These are phyloP conservation scores for Pachydiplax longipennis DNA, from an alignment of 2,888 invertebrate species.

Conservation along the genomic window DNA sequence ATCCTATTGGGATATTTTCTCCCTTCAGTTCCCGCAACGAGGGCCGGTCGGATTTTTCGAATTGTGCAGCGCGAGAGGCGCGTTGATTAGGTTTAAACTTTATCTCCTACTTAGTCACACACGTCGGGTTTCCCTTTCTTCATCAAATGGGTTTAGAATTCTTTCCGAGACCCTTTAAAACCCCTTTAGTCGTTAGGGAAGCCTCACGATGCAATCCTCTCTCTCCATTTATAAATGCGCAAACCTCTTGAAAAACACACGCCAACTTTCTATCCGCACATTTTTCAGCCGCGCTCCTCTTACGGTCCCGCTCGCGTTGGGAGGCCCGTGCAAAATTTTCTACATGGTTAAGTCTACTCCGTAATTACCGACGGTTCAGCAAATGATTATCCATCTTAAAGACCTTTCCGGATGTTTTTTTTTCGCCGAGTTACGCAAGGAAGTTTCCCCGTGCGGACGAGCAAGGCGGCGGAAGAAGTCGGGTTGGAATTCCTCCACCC, in stretches of 20 bases:
- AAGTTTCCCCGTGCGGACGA: not conserved
- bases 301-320: not conserved
- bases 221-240: not conserved
- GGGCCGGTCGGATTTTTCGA: not conserved
- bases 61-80: not conserved
- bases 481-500: not conserved
- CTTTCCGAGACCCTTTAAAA: not conserved
- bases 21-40: not conserved
- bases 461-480: not conserved
- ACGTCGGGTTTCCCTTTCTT: not conserved
- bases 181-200: not conserved
- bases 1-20: not conserved
- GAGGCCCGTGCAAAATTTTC: not conserved
- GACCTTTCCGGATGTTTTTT: not conserved
- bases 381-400: conserved; percentile 3
- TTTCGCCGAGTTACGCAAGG: not conserved
- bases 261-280: not conserved
- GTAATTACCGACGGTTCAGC: not conserved
- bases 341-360: not conserved
- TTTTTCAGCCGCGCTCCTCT: not conserved
- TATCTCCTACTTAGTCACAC: not conserved
- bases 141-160: not conserved
- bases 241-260: not conserved
- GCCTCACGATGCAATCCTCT: not conserved
- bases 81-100: not conserved